phyloP scores from a whole-genome alignment of 1,140 invertebrate species.

The Sipha flava region DNA sequence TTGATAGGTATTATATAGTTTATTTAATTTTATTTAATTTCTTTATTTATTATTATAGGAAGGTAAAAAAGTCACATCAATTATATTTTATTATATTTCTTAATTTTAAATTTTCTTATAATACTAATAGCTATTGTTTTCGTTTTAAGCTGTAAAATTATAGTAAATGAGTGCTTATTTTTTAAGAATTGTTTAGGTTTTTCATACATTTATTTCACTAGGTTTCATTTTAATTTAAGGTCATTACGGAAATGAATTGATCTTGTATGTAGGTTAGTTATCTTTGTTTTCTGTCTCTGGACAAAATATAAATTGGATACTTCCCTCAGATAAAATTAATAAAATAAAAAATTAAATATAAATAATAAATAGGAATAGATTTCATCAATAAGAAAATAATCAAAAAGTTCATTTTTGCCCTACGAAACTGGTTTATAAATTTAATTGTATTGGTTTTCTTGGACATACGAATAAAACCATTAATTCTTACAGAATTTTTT shows the following conservation, averaged over 20 bases:
- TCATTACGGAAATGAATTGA: not conserved
- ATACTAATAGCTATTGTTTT: no score
- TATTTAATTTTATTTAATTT: no score
- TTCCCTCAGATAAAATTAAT: not conserved
- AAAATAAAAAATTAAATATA: not conserved
- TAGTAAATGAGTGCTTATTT: no score
- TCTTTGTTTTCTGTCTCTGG: not conserved
- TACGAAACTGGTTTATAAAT: not conserved
- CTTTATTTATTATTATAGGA: no score
- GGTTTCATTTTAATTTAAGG: not conserved
- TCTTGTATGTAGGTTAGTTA: not conserved
- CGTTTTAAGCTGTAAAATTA: no score
- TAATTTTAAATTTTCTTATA: no score
- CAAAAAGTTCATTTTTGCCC: not conserved
- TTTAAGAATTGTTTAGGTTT: no score
- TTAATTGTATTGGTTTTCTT: no score
- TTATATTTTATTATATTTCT: no score
- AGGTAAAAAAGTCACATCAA: no score
- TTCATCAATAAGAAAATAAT: no score
- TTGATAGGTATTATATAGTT: no score
- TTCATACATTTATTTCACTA: not conserved
- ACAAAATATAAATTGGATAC: not conserved
- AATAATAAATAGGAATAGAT: not conserved
- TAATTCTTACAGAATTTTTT: not conserved
- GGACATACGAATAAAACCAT: not conserved